Evolutionary conservation across 1,140 invertebrate genomes (phyloP).

Genomic region (Bactericera cockerelli): DNA sequence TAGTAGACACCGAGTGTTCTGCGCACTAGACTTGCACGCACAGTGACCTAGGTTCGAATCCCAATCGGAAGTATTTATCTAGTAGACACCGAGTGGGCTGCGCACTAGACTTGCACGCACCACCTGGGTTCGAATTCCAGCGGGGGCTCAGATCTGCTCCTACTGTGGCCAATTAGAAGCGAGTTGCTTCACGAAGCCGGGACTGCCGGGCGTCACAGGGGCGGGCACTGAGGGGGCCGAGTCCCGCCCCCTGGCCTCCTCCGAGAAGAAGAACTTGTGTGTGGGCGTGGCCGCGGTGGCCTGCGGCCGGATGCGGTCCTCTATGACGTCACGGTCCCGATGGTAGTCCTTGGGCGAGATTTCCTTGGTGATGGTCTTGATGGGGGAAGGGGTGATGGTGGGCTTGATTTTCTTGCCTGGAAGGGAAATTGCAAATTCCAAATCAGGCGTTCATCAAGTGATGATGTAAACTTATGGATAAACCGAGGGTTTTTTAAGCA

Average conservation of each 20-base stretch:
- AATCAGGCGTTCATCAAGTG: too few relatives aligned
- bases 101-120: too few relatives aligned
- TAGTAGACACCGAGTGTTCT: too few relatives aligned
- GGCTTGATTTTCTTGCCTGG: slow-evolving; percentile 7
- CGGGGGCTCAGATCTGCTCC: too few relatives aligned
- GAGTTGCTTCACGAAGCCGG: not conserved
- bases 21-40: too few relatives aligned
- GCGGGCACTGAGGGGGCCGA: not conserved
- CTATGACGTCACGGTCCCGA: slow-evolving; percentile 5
- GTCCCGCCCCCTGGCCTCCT: not conserved
- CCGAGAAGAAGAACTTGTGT: not conserved
- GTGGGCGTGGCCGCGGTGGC: not conserved
- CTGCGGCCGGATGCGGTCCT: not conserved
- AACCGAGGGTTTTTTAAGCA: too few relatives aligned
- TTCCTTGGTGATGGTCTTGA: not conserved
- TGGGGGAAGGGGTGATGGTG: not conserved
- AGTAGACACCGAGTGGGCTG: too few relatives aligned
- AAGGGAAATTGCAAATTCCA: too few relatives aligned
- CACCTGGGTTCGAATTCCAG: too few relatives aligned
- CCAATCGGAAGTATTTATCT: too few relatives aligned
- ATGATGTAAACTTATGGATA: too few relatives aligned
- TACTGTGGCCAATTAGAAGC: not conserved
- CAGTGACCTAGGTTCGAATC: too few relatives aligned
- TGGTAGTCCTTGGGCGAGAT: not conserved
- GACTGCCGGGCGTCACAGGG: not conserved